phyloP scores from a whole-genome alignment of 2,888 invertebrate genomes.

The Frankliniella intonsa region DNA sequence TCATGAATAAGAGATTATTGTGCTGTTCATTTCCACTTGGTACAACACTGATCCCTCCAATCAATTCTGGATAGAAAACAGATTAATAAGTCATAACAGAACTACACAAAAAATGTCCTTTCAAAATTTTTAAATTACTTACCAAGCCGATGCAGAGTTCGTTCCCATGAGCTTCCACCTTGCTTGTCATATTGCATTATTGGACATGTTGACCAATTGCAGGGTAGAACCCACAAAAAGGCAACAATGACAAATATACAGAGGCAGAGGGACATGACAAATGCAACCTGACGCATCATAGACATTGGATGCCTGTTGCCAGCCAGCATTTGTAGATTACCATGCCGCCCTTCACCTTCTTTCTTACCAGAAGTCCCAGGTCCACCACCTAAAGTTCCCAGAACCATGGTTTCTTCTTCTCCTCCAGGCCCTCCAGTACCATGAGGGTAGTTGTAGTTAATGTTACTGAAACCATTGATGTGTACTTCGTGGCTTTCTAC shows the following conservation, averaged over 20 bases:
- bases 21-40: constrained; percentile 59
- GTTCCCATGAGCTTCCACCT: constrained; percentile 46
- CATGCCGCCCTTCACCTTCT: not conserved
- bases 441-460: constrained; percentile 4
- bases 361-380: not conserved
- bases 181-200: constrained; percentile 40
- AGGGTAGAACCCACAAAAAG: constrained; percentile 72
- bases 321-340: constrained; percentile 6
- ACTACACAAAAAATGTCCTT: not conserved
- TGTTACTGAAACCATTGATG: not conserved
- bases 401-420: not conserved
- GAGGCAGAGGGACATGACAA: constrained; percentile 64
- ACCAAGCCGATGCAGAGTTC: constrained; percentile 47
- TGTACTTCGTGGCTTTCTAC: not conserved
- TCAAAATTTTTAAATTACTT: constrained; percentile 36
- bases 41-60: constrained; percentile 65
- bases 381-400: not conserved
- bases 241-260: constrained; percentile 67
- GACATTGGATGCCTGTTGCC: constrained; percentile 58
- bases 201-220: constrained; percentile 65
- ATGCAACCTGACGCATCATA: constrained; percentile 60
- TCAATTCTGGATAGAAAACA: constrained; percentile 48
- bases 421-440: not conserved
- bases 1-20: constrained; percentile 68
- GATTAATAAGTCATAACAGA: constrained; percentile 29